phyloP scores from a whole-genome alignment of 2,113 vertebrate genomes.

The Spea bombifrons region DNA sequence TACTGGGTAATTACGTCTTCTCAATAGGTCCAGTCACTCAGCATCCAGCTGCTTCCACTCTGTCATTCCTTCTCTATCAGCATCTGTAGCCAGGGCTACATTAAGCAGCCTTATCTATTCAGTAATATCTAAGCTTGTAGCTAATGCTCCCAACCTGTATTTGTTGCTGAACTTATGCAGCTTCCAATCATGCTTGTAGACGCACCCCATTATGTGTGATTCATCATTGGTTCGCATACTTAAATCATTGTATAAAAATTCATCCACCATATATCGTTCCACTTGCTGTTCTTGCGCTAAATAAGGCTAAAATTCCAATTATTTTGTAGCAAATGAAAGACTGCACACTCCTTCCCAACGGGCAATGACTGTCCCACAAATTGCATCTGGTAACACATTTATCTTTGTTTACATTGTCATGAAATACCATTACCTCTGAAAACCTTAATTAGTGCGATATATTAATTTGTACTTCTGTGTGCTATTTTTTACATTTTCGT shows the following conservation, averaged over 20 bases:
- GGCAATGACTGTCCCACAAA: neutral
- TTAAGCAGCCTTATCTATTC: neutral
- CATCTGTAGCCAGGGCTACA: neutral
- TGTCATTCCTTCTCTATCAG: neutral
- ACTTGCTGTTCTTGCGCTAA: neutral
- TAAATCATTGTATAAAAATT: neutral
- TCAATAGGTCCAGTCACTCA: neutral
- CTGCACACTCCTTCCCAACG: neutral
- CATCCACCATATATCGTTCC: neutral
- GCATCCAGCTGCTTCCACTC: slow-evolving; percentile 2
- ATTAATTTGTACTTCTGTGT: too few species aligned
- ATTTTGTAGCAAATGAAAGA: slow-evolving; percentile 29
- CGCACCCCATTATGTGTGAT: neutral
- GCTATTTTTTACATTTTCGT: too few species aligned
- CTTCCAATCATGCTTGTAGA: slow-evolving; percentile 6
- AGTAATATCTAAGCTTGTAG: neutral
- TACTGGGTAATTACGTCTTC: slow-evolving; percentile 18
- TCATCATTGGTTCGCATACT: neutral
- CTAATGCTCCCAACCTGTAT: neutral
- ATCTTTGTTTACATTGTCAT: neutral
- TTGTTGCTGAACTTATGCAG: neutral
- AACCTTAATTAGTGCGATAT: too few species aligned
- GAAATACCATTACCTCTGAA: too few species aligned
- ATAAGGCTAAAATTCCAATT: neutral
- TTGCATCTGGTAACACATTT: slow-evolving; percentile 12